A percentile compares a stretch with the other conserved stretches of the same genome.
Conservation (phyloP, 2,888 invertebrate genomes). For the Nasonia oneida region DNA sequence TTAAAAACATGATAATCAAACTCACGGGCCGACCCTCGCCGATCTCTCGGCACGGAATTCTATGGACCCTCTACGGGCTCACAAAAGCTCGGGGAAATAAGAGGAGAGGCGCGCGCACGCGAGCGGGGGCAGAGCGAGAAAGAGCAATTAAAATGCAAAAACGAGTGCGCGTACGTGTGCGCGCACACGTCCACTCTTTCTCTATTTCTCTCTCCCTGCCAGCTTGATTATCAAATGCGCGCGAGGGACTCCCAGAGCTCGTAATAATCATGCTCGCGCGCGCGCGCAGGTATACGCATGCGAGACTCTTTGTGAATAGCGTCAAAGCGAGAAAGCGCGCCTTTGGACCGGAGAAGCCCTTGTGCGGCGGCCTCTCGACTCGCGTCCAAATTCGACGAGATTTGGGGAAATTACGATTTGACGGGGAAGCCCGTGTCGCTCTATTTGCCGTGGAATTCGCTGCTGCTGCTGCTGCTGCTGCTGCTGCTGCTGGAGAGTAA, state of each 20-base stretch:
- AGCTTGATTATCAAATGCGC: slow-evolving; percentile 64
- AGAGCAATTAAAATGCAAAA: slow-evolving; percentile 66
- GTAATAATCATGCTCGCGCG: slow-evolving; percentile 49
- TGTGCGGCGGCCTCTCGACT: neutral
- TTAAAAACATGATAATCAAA: slow-evolving; percentile 36
- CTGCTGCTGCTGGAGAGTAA: neutral
- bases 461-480: neutral
- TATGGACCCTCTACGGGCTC: neutral
- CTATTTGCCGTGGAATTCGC: neutral
- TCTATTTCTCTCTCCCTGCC: slow-evolving; percentile 29
- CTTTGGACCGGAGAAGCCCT: neutral
- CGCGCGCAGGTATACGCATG: neutral
- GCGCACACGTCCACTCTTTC: slow-evolving; percentile 18
- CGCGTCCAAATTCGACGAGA: neutral
- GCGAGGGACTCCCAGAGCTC: slow-evolving; percentile 40
- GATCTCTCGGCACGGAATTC: slow-evolving; percentile 4
- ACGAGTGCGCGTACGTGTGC: slow-evolving; percentile 12
- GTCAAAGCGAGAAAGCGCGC: slow-evolving; percentile 19
- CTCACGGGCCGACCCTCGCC: neutral
- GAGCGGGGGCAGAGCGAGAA: slow-evolving; percentile 41
- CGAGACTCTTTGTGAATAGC: slow-evolving; percentile 13
- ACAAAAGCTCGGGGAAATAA: slow-evolving; percentile 9
- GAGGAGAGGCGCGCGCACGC: neutral
- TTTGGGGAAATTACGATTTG: neutral
- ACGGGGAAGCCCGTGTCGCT: neutral